These are phyloP conservation scores for Spheniscus humboldti DNA, from an alignment of 2,797 vertebrate genomes.

Conservation along the genomic window DNA sequence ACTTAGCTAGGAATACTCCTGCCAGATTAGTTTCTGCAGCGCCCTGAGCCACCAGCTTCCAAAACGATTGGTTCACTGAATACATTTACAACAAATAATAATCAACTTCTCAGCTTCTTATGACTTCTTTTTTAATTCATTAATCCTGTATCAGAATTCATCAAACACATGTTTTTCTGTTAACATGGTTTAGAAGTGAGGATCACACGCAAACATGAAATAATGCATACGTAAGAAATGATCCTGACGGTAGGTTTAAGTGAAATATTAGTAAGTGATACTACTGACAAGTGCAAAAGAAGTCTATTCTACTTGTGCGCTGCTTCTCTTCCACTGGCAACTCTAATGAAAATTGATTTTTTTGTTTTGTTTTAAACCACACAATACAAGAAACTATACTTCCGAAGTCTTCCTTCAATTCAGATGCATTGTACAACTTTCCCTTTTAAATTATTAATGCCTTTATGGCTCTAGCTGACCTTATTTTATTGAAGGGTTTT, in stretches of 20 bases:
- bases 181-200: background rate
- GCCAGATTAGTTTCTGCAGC: background rate
- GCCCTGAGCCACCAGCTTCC: background rate
- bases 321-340: background rate
- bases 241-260: background rate
- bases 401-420: background rate
- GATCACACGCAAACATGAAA: background rate
- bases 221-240: accelerated
- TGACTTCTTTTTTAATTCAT: background rate
- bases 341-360: background rate
- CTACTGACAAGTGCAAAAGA: background rate
- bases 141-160: background rate
- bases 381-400: background rate
- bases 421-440: background rate
- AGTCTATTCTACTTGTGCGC: background rate
- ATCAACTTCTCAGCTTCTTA: background rate
- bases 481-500: background rate
- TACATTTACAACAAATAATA: background rate
- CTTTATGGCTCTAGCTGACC: background rate
- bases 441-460: background rate
- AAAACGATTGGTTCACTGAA: background rate
- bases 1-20: background rate
- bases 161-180: background rate
- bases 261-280: background rate
- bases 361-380: background rate